Conservation (phyloP, 2,797 vertebrate genomes). For the Myripristis murdjan region DNA sequence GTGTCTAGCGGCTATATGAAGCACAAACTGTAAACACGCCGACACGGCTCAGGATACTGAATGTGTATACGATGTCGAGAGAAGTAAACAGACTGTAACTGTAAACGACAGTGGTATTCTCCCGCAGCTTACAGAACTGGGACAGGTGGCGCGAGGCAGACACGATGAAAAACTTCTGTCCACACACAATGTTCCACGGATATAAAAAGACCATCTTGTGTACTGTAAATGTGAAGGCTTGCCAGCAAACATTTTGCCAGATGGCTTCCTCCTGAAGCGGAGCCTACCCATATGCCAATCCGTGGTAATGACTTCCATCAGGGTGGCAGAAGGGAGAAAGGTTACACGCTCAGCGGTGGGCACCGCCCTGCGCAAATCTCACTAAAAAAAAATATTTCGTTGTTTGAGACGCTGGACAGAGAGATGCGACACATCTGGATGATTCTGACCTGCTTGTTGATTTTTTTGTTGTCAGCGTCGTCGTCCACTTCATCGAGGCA, state of each 20-base stretch:
- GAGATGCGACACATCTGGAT: not conserved
- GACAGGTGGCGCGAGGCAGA: slow-evolving; percentile 1
- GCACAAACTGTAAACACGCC: too few species aligned
- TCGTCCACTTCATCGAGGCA: not conserved
- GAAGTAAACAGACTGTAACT: too few species aligned
- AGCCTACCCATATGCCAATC: slow-evolving; percentile 73
- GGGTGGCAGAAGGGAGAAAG: slow-evolving; percentile 50
- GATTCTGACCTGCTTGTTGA: not conserved
- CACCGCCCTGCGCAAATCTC: slow-evolving; percentile 19
- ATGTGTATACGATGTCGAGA: too few species aligned
- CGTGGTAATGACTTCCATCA: slow-evolving; percentile 68
- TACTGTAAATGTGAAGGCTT: slow-evolving; percentile 53
- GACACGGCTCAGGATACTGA: too few species aligned
- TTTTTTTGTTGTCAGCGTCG: not conserved
- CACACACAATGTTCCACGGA: slow-evolving; percentile 25
- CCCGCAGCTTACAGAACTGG: not conserved
- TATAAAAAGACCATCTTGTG: slow-evolving; percentile 62
- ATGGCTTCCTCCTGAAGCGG: slow-evolving; percentile 74
- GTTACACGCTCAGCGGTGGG: slow-evolving; percentile 25
- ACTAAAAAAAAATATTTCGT: slow-evolving; percentile 13
- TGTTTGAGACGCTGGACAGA: not conserved
- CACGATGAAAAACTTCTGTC: slow-evolving; percentile 14
- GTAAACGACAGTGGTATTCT: too few species aligned
- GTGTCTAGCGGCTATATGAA: too few species aligned
- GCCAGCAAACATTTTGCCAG: slow-evolving; percentile 66